A percentile compares a stretch with the other conserved stretches of the same genome.
Evolutionary conservation across 2,797 vertebrate species (phyloP).

Genomic region (Hippopotamyrus pictus): DNA sequence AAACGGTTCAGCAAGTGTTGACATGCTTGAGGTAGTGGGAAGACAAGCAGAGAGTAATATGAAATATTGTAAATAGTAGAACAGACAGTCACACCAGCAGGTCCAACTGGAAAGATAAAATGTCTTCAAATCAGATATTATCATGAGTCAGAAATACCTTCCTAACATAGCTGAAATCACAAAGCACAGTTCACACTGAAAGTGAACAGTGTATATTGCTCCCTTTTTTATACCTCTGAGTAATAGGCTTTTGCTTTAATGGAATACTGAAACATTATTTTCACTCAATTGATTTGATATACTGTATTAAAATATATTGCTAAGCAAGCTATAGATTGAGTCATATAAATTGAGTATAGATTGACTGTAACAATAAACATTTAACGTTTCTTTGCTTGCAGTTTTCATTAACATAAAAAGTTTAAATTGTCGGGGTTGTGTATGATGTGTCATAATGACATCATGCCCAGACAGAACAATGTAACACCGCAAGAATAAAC

Average conservation of each 20-base stretch:
- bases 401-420: background rate
- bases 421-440: background rate
- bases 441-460: background rate
- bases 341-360: background rate
- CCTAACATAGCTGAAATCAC: background rate
- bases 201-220: background rate
- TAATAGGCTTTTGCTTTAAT: background rate
- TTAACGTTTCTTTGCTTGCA: background rate
- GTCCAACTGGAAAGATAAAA: conserved; percentile 1
- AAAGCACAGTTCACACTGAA: background rate
- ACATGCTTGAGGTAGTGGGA: background rate
- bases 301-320: background rate
- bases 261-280: background rate
- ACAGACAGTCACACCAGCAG: background rate
- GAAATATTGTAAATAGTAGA: background rate
- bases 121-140: background rate
- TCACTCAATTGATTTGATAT: background rate
- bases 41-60: background rate
- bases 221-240: background rate
- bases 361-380: background rate
- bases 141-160: background rate
- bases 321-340: background rate
- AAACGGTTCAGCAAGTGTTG: background rate
- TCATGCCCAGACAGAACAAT: background rate
- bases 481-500: background rate